phyloP scores from a whole-genome alignment of 2,113 vertebrate genomes.

The Columba livia region DNA sequence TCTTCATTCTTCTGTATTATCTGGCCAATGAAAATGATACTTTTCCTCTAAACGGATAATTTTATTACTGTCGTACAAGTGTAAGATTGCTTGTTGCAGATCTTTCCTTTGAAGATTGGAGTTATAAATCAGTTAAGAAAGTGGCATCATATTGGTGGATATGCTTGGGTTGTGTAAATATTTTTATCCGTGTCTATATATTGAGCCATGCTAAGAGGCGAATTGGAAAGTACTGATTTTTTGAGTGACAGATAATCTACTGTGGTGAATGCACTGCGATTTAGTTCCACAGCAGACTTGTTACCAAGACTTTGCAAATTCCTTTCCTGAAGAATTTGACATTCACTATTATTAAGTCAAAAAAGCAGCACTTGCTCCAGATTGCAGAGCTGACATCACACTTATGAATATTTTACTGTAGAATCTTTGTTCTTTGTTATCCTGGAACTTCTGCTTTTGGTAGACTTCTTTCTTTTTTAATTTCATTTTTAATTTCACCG shows the following conservation, averaged over 20 bases:
- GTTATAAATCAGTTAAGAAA: slow-evolving; percentile 5
- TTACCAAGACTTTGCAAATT: slow-evolving; percentile 53
- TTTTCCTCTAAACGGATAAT: neutral
- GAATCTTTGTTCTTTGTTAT: slow-evolving; percentile 20
- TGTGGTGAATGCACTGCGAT: neutral
- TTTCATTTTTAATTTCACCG: slow-evolving; percentile 24
- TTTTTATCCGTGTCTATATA: neutral
- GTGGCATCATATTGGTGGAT: neutral
- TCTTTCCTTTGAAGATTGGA: neutral
- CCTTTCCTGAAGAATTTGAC: slow-evolving; percentile 36
- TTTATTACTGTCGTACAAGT: neutral
- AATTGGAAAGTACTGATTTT: neutral
- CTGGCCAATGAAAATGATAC: neutral
- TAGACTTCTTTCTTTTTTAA: neutral
- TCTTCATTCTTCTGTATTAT: neutral
- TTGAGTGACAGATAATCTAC: slow-evolving; percentile 31
- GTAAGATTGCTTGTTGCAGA: neutral
- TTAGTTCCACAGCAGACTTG: slow-evolving; percentile 12
- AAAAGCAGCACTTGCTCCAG: slow-evolving; percentile 10
- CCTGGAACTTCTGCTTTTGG: neutral
- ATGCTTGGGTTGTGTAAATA: slow-evolving; percentile 26
- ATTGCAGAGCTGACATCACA: slow-evolving; percentile 18
- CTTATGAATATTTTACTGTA: slow-evolving; percentile 8
- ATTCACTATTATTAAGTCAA: slow-evolving; percentile 49
- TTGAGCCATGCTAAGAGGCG: neutral